Evolutionary conservation across 37 sponge, comb jelly and placozoan species (phyloP), one percentile per base, ranked within the genome.

Genomic region (Diacarnus erythraeanus): DNA sequence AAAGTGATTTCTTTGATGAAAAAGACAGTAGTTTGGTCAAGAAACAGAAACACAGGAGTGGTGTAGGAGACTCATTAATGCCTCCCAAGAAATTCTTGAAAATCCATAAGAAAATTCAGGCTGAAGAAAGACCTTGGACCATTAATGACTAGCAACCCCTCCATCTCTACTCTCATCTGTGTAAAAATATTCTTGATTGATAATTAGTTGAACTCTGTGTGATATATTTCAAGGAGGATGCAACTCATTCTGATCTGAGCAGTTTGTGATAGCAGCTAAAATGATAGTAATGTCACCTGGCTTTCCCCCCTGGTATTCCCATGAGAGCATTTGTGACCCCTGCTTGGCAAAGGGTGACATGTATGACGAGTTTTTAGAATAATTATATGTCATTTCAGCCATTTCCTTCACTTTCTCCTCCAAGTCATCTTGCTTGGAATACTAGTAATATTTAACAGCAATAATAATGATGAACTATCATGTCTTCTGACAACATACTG

Each of bases 201-300:
- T n/a, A n/a, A n/a, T n/a, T n/a, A n/a, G n/a, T n/a, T n/a, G n/a
- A n/a, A n/a, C n/a, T n/a, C n/a, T n/a, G 51, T 47, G 51, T 12
- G 12, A 47, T 47, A 47, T 47, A 47, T 47, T 15, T 47, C 6
- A 47, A 47, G 12, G 6, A 15, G 51, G 51, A 15, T 15, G 12
- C 12, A 47, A 6, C 51, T 12, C 51, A 47, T 6, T 47, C 10
- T 15, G 51, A 47, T 65, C 66, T 65, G 5, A 26, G 33, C 26
- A 6, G 61, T 30, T 10, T 65, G 9, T 65, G 34, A 89, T 76
- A 8, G 89, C 72, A 56, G 86, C 91, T 81, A 86, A 34, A 31
- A 91, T 41, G 17, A 86, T 86, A 20, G 91, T 91, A 42, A 91
- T 91, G 71, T 91, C 91, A 77, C 86, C 91, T 56, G 67, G 77